phyloP scores from a whole-genome alignment of 2,888 invertebrate genomes.

The Troides helena region DNA sequence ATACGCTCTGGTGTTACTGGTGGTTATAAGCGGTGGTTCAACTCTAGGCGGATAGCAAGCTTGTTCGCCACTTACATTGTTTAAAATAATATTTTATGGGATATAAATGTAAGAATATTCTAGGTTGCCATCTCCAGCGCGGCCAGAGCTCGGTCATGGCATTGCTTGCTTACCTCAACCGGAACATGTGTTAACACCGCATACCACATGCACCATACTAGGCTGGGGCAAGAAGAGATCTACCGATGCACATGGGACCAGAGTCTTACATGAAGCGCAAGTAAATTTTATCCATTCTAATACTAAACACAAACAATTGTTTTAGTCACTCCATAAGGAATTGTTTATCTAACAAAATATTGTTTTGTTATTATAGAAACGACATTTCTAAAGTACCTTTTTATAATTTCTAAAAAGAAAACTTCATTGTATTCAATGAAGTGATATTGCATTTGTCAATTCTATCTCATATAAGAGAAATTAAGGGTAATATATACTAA shows the following conservation, averaged over 20 bases:
- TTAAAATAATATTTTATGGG: no score
- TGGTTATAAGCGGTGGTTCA: no score
- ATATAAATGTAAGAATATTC: constrained; percentile 11
- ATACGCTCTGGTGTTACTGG: no score
- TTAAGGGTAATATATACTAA: no score
- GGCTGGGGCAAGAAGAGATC: constrained; percentile 95
- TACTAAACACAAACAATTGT: neutral
- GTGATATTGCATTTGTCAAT: no score
- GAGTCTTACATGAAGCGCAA: constrained; percentile 92
- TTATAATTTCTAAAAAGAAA: no score
- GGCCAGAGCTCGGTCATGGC: constrained; percentile 74
- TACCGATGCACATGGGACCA: constrained; percentile 89
- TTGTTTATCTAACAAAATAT: neutral
- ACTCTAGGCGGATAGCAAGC: no score
- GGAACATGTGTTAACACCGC: constrained; percentile 82
- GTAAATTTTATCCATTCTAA: constrained; percentile 53
- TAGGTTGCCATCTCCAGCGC: constrained; percentile 63
- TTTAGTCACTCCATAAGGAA: neutral
- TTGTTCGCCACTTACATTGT: no score
- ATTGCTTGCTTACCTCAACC: constrained; percentile 91
- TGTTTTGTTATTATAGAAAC: no score
- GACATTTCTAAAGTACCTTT: no score
- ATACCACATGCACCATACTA: constrained; percentile 88
- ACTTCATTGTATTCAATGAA: no score
- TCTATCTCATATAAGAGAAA: no score